These are phyloP conservation scores for Syngnathus scovelli DNA, from an alignment of 2,113 vertebrate species.

Conservation along the genomic window DNA sequence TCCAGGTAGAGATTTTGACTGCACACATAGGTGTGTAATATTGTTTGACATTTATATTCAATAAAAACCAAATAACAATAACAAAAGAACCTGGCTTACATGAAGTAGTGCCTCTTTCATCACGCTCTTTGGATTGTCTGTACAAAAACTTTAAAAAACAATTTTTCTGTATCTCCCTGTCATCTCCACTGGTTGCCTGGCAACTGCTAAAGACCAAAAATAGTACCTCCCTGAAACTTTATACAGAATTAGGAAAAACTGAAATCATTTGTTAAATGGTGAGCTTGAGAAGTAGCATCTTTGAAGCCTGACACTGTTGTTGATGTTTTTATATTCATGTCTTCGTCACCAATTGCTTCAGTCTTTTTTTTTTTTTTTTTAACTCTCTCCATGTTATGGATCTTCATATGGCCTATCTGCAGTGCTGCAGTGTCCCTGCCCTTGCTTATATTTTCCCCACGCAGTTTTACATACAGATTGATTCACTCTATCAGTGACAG, in stretches of 20 bases:
- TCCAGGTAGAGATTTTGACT: no score
- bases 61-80: not conserved
- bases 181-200: constrained; percentile 8
- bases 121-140: not conserved
- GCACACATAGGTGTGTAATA: no score
- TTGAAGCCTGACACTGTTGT: not conserved
- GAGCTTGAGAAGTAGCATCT: not conserved
- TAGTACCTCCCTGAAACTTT: not conserved
- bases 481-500: constrained; percentile 59
- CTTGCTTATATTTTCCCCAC: constrained; percentile 33
- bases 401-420: constrained; percentile 34
- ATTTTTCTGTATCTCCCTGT: constrained; percentile 2
- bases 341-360: not conserved
- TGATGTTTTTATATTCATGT: not conserved
- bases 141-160: constrained; percentile 4
- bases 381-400: constrained; percentile 9
- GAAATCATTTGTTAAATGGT: not conserved
- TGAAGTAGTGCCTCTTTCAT: not conserved
- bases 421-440: constrained; percentile 39
- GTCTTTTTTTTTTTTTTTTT: not conserved
- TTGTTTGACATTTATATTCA: not conserved
- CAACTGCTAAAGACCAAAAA: constrained; percentile 10
- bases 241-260: not conserved
- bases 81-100: not conserved
- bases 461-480: constrained; percentile 58